Conservation (phyloP, 1,140 invertebrate genomes). For the Portunus trituberculatus region DNA sequence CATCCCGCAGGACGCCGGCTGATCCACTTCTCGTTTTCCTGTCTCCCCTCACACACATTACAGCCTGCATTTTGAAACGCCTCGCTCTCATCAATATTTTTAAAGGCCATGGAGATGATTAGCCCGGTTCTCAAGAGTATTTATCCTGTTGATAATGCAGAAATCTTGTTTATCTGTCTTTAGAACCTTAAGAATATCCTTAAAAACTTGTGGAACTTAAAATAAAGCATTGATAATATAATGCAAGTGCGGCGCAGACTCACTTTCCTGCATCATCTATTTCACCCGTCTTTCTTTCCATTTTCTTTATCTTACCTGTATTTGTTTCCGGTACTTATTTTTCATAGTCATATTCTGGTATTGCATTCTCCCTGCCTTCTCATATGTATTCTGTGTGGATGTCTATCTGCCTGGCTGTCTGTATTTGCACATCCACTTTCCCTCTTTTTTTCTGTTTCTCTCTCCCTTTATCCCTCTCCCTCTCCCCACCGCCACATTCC, state of each 20-base stretch:
- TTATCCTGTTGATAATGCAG: no score
- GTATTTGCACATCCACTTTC: neutral
- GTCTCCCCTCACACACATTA: neutral
- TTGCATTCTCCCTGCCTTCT: no score
- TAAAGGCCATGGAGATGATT: no score
- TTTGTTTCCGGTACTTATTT: neutral
- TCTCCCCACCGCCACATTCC: constrained; percentile 44
- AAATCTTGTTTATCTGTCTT: no score
- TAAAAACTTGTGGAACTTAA: no score
- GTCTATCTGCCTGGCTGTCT: neutral
- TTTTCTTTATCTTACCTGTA: neutral
- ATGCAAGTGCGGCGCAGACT: neutral
- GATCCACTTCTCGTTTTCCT: neutral
- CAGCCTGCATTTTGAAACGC: neutral
- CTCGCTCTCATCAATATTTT: no score
- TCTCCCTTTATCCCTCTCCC: constrained; percentile 42
- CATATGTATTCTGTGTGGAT: neutral
- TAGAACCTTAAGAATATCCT: no score
- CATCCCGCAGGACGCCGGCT: neutral
- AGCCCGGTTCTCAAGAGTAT: no score
- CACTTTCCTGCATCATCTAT: neutral
- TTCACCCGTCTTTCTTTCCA: neutral
- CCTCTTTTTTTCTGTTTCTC: neutral
- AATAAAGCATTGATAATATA: no score
- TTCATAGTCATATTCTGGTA: no score